Evolutionary conservation across 2,888 invertebrate genomes (phyloP), one percentile per base, ranked within the genome.

Genomic region (Drosophila demipolita): DNA sequence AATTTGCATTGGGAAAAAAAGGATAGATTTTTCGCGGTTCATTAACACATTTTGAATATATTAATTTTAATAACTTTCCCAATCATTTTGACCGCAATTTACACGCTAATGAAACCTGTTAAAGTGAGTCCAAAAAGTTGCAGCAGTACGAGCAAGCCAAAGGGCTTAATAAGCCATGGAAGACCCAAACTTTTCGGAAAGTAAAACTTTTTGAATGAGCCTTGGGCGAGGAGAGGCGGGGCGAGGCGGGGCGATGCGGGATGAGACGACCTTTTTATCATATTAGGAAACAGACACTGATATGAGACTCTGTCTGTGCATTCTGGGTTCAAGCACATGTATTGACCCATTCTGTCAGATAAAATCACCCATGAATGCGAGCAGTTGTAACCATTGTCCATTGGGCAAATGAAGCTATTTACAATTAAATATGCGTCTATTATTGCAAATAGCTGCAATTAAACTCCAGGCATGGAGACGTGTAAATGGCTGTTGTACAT

Each of bases 91-190:
- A 65, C 75, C 78, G 66, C 75, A 83, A 84, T 80, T 84, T 87
- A 62, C 67, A 66, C 73, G 69, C 69, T 78, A 85, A 85, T 85
- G 69, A 65, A 80, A 76, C 71, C 80, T 78, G 72, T 83, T 80
- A 68, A 80, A 72, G 29, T 42, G 33, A 53, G 49, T 49, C 64
- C 49, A 42, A 55, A 66, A 71, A 61, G 71, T 78, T 23, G 2
- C 11, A 36, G 15, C 23, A 36, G 12, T 54, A 26, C 57, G 29
- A 35, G 48, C 15, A 3, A 65, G 45, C 65, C 69, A 63, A 83
- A 85, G 60, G 78, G 83, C 68, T 80, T 73, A 80, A 80, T 65
- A 83, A 71, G 63, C 81, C 71, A 48, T 69, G 62, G 52, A 61
- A 40, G 55, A 26, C 59, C 32, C 48, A 38, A 78, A 79, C 35